A percentile compares a stretch with the other conserved stretches of the same genome.
These are phyloP conservation scores for Hypena proboscidalis DNA, from an alignment of 2,888 invertebrate species.

Conservation along the genomic window DNA sequence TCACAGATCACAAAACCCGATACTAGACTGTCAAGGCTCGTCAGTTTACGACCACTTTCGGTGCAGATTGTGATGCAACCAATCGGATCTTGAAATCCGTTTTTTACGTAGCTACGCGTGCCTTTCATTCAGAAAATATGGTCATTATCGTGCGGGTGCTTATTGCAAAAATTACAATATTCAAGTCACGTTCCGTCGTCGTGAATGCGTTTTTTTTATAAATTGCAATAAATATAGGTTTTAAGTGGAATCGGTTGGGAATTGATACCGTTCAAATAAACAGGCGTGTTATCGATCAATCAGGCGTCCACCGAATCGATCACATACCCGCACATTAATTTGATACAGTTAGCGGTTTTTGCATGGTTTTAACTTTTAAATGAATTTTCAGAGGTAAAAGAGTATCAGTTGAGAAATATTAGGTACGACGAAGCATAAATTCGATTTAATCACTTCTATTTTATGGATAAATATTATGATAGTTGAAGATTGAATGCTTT, in stretches of 20 bases:
- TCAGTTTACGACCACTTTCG: slow-evolving; percentile 80
- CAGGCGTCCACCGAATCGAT: slow-evolving; percentile 27
- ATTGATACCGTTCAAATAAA: slow-evolving; percentile 62
- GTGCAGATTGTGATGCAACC: slow-evolving; percentile 73
- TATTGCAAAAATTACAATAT: slow-evolving; percentile 63
- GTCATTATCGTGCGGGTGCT: slow-evolving; percentile 57
- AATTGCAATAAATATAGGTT: slow-evolving; percentile 59
- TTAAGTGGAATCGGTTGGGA: slow-evolving; percentile 48
- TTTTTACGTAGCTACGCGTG: slow-evolving; percentile 42
- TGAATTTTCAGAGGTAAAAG: slow-evolving; percentile 26
- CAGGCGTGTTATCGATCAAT: slow-evolving; percentile 54
- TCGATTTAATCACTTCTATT: too few species aligned
- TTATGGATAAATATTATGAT: slow-evolving; percentile 1
- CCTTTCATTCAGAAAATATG: slow-evolving; percentile 67
- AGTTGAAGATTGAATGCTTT: too few species aligned
- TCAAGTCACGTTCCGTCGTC: slow-evolving; percentile 61
- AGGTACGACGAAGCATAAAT: too few species aligned
- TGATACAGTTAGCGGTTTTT: slow-evolving; percentile 39
- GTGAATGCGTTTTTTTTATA: slow-evolving; percentile 49
- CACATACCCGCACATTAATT: slow-evolving; percentile 36
- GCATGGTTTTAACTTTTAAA: slow-evolving; percentile 35
- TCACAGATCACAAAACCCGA: slow-evolving; percentile 70
- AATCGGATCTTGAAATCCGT: slow-evolving; percentile 58
- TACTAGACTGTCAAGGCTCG: slow-evolving; percentile 72
- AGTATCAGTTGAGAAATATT: too few species aligned